phyloP scores from a whole-genome alignment of 2,113 vertebrate genomes.

The Pseudorasbora parva region DNA sequence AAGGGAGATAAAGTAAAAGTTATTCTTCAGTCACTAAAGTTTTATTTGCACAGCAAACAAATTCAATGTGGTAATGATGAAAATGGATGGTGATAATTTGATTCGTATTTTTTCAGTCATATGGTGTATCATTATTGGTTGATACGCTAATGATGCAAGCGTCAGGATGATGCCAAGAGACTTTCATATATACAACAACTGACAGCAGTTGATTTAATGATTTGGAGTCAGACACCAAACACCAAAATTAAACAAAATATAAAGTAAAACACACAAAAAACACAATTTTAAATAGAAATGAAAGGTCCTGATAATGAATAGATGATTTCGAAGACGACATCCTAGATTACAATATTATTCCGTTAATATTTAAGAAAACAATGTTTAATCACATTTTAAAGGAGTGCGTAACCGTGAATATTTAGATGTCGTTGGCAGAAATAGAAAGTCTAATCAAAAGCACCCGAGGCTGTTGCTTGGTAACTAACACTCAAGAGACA shows the following conservation, averaged over 20 bases:
- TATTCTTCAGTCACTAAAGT: neutral
- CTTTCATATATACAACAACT: neutral
- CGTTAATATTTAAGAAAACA: neutral
- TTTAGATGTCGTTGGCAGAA: neutral
- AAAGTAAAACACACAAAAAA: neutral
- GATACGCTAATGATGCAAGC: neutral
- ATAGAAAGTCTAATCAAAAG: conserved; percentile 8
- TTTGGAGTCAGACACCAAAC: neutral
- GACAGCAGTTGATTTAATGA: neutral
- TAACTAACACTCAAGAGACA: conserved; percentile 27
- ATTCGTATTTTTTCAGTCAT: neutral
- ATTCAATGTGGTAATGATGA: neutral
- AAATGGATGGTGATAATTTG: neutral
- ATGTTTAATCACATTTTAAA: neutral
- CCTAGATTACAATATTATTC: neutral
- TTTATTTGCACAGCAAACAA: neutral
- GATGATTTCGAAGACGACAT: neutral
- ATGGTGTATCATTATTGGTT: neutral
- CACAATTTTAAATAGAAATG: neutral
- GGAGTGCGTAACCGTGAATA: neutral
- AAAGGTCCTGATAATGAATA: neutral
- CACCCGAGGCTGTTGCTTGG: conserved; percentile 27
- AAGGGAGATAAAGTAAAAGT: conserved; percentile 45
- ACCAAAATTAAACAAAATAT: neutral
- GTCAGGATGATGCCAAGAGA: neutral